Evolutionary conservation across 2,888 invertebrate species (phyloP), one percentile per base, ranked within the genome.

Genomic region (Machimus rusticus): DNA sequence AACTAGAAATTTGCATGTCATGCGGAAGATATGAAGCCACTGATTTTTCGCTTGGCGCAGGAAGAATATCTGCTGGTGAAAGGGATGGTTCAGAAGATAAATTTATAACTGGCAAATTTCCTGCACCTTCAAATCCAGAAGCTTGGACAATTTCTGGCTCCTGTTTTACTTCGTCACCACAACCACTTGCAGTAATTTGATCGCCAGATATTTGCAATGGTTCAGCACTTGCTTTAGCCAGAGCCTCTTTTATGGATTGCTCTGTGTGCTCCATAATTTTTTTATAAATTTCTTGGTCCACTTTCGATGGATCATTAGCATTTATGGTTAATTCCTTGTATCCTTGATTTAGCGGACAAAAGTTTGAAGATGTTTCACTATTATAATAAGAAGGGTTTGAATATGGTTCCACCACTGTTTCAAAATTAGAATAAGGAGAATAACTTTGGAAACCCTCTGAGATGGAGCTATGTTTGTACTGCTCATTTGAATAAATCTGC

Each of bases 181-280:
- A 57, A 39, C 43, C 86, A 79, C n/a, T 43, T 28, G 51, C 3
- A 1, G 79, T 43, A 5, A 86, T 55, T 16, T 77, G 57, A 5
- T 55, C 78, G 37, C 78, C 39, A 23, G 23, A 28, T 43, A 86
- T 57, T 34, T 86, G 86, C 14, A 86, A 23, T 0, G 86, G 86
- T 14, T 86, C 86, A 8, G 66, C 37, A 66, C 43, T 66, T 34
- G 79, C 78, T n/a, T 86, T 86, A 8, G 55, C 78, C 23, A 86
- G 39, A 43, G 86, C 86, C 16, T 86, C 78, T 31, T 79, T 31
- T 9, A 86, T 39, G 9, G 86, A 55, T 23, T 86, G 78, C n/a
- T 86, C 86, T 6, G 78, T 86, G 16, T 86, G 86, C n/a, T 86
- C 39, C 39, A 66, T 39, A 66, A 86, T 79, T 39, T 74, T 39